Base-by-base conservation (phyloP, 2,113 vertebrate species). In the Hipposideros armiger region DNA sequence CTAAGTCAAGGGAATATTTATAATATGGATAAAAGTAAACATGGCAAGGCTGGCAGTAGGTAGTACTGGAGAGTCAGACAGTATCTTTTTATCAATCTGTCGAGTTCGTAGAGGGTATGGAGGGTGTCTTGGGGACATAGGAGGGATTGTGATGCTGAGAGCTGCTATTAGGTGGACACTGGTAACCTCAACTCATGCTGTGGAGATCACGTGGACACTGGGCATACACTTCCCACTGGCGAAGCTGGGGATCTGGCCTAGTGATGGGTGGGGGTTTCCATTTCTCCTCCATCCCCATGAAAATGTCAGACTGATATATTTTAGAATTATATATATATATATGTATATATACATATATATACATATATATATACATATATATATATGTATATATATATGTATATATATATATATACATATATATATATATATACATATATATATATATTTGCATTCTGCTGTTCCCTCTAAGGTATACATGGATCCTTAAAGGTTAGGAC, bases 1-100 rank as follows among this genome's bases (percentile, higher is more conserved):
- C 58, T 64, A 74, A 91, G 64, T 80, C 30, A 82, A 92, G 76
- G 76, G 76, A 78, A 42, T 95, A 84, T 93, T 97, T 87, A 83
- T 87, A 86, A 64, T 26, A 28, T 13, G 64, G 42, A 78, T 76
- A 16, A 94, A 84, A 52, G 81, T 52, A 81, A 95, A 93, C 22
- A 2, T 0, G 0, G 36, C 3, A 8, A 62, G 32, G 19, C 60
- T 74, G 81, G 74, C 0, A 0, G 10, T 8, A n/a, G 36, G 15
- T 36, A 36, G 64, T 24, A 14, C 32, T 26, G 45, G 87, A 67
- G n/a, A 54, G 36, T 40, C 36, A 74, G 58, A 73, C 22, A 11
- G 66, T 28, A 30, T 60, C 47, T 93, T 85, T 82, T 70, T 62
- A 52, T 66, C 28, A 19, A 19, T 52, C 82, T 36, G 3, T 50